Base-by-base conservation (phyloP, 2,113 vertebrate species). In the Pseudorhombus dupliciocellatus region DNA sequence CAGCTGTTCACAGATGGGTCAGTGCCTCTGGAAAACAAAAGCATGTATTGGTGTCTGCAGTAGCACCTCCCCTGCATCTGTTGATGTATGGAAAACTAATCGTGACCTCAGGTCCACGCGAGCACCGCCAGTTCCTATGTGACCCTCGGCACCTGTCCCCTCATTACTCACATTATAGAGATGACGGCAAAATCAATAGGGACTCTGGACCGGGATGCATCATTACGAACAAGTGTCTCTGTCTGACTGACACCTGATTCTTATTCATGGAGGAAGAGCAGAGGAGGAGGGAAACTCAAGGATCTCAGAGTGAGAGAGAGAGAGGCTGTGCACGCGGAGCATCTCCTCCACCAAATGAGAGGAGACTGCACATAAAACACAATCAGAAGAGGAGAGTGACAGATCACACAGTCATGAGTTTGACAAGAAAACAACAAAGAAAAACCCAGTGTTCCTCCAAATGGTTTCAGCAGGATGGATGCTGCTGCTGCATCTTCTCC, bases 111-210 rank as follows among this genome's bases (percentile, higher is more conserved):
- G 7, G 18, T 48, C 46, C 46, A 20, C 42, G 1, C 15, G 42
- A 18, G 42, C 69, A 42, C 66, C 60, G 26, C n/a, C 8, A 6
- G 18, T 21, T 50, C 51, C 70, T 73, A 42, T 70, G 59, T 66
- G 79, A 77, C 79, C 73, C 57, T 25, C 55, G 7, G 66, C 71
- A 26, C 40, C 68, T 72, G 79, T 75, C 8, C 46, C 30, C 70
- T 55, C 87, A 79, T 90, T 80, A 75, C 70, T 89, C 67, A 76
- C 59, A 58, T 80, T 72, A 74, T 77, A 81, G 57, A 50, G 81
- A 84, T 65, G 66, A 84, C 53, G 67, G 24, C 31, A 31, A 77
- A 89, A 88, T 84, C 81, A 52, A 92, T 85, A 59, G 8, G 71
- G 66, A 79, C 66, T 44, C 48, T 37, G 72, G 63, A 70, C 66